Percentiles rank a stretch among this genome's conserved stretches.
phyloP scores from a whole-genome alignment of 92 coral and sea anemone species.

The Micromussa lordhowensis region DNA sequence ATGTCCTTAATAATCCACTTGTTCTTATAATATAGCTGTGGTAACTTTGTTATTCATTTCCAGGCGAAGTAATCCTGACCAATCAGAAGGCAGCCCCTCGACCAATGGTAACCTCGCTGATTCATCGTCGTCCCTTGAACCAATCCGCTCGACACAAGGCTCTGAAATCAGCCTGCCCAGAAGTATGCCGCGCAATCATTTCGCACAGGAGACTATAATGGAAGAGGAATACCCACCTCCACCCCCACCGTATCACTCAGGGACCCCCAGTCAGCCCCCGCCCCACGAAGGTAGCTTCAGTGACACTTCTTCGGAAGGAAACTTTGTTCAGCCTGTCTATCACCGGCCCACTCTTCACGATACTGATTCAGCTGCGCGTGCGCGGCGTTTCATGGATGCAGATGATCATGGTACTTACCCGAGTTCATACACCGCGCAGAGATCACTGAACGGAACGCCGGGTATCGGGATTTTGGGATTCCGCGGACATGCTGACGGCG shows the following conservation, averaged over 20 bases:
- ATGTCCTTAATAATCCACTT: no score
- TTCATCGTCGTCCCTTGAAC: constrained; percentile 91
- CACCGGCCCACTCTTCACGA: constrained; percentile 84
- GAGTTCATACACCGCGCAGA: constrained; percentile 43
- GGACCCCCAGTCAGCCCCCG: constrained; percentile 66
- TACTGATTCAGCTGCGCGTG: constrained; percentile 60
- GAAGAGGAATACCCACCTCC: constrained; percentile 84
- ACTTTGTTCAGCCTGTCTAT: constrained; percentile 80
- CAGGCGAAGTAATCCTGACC: constrained; percentile 68
- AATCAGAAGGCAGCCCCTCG: constrained; percentile 80
- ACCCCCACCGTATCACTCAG: constrained; percentile 81
- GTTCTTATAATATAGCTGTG: background rate
- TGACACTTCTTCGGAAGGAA: constrained; percentile 89
- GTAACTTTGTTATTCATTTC: background rate
- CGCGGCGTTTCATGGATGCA: constrained; percentile 66
- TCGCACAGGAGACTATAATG: constrained; percentile 79
- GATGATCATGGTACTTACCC: constrained; percentile 57
- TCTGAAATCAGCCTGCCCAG: constrained; percentile 94
- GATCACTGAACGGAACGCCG: constrained; percentile 80
- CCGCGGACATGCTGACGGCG: constrained; percentile 92
- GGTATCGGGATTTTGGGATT: constrained; percentile 72
- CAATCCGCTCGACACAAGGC: constrained; percentile 84
- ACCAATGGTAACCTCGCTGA: constrained; percentile 93
- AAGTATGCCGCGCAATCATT: constrained; percentile 66
- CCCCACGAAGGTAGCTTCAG: constrained; percentile 81